A percentile compares a stretch with the other conserved stretches of the same genome.
Evolutionary conservation across 1,140 invertebrate species (phyloP).

Genomic region (Diorhabda carinulata): DNA sequence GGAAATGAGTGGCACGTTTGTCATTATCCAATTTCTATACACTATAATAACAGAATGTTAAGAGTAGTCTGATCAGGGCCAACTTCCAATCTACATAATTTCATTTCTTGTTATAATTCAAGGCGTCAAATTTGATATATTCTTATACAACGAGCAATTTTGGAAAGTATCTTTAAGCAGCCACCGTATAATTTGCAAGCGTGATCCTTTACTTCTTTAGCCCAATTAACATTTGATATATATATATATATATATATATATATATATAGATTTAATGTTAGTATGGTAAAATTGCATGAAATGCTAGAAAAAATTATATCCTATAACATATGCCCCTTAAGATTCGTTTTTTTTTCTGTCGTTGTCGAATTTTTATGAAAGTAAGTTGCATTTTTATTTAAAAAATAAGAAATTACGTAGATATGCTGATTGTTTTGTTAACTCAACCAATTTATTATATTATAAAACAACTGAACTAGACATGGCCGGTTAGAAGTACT

Average conservation of each 20-base stretch:
- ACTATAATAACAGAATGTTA: not conserved
- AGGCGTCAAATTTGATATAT: slow-evolving; percentile 17
- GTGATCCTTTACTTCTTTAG: slow-evolving; percentile 21
- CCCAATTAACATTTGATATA: slow-evolving; percentile 22
- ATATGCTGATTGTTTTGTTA: no score
- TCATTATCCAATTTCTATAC: slow-evolving; percentile 1
- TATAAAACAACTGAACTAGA: no score
- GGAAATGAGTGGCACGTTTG: not conserved
- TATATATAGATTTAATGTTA: no score
- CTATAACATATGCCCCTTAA: no score
- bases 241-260: not conserved
- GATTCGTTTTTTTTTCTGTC: no score
- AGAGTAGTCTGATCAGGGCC: not conserved
- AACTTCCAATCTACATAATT: slow-evolving; percentile 19
- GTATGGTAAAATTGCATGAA: no score
- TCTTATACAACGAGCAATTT: slow-evolving; percentile 10
- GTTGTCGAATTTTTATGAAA: no score
- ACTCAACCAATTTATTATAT: no score
- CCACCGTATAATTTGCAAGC: slow-evolving; percentile 20
- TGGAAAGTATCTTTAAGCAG: slow-evolving; percentile 3
- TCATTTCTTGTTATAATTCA: slow-evolving; percentile 12
- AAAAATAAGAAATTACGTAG: no score
- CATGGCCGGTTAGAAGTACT: no score
- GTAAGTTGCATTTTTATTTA: no score
- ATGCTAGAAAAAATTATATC: no score